Percentiles rank a stretch among this genome's conserved stretches.
Conservation (phyloP, 2,797 vertebrate species). For the Chelon labrosus region DNA sequence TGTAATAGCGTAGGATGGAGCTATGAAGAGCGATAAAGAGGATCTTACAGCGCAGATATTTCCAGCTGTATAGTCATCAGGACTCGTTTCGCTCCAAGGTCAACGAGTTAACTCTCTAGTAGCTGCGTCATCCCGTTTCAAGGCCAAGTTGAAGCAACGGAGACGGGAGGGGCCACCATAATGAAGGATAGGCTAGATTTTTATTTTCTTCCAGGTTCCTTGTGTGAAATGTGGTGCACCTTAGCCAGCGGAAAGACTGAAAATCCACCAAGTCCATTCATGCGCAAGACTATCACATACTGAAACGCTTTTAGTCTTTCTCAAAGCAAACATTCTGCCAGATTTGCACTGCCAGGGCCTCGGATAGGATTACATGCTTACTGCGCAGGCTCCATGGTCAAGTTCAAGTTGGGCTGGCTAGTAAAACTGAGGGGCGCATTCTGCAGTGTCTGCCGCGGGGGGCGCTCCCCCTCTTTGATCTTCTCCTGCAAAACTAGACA, state of each 20-base stretch:
- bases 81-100: constrained; percentile 73
- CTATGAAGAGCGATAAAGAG: constrained; percentile 39
- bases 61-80: constrained; percentile 66
- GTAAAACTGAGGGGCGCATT: constrained; percentile 79
- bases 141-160: constrained; percentile 92
- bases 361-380: constrained; percentile 66
- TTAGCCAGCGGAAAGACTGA: not conserved
- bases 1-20: constrained; percentile 45
- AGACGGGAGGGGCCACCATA: constrained; percentile 69
- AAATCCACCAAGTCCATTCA: constrained; percentile 20
- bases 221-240: constrained; percentile 22
- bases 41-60: constrained; percentile 34
- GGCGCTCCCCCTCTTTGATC: constrained; percentile 70
- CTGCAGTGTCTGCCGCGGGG: constrained; percentile 71
- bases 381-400: constrained; percentile 84
- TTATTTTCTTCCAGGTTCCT: constrained; percentile 40
- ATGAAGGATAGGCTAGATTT: constrained; percentile 45
- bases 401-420: constrained; percentile 85
- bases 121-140: constrained; percentile 84
- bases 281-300: constrained; percentile 1
- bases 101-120: constrained; percentile 69
- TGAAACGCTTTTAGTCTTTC: constrained; percentile 8
- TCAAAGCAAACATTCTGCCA: constrained; percentile 40
- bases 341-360: constrained; percentile 27
- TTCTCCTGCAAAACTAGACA: constrained; percentile 56